Conservation (phyloP, 2,797 vertebrate genomes). For the Arvicola amphibius region DNA sequence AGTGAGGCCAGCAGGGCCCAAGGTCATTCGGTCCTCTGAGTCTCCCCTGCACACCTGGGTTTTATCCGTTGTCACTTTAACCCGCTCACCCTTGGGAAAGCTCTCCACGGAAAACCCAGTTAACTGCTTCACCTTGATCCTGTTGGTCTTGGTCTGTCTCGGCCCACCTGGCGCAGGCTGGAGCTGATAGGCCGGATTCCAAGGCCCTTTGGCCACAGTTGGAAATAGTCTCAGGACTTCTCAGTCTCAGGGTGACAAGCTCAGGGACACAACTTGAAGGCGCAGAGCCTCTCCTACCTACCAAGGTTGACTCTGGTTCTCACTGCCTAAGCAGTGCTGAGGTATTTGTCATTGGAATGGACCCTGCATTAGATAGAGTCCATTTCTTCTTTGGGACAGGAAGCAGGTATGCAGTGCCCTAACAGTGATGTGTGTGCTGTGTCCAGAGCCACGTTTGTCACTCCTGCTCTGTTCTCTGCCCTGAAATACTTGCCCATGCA, state of each 20-base stretch:
- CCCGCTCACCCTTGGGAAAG: conserved; percentile 46
- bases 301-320: background rate
- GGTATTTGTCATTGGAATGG: background rate
- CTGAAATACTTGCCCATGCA: conserved; percentile 81
- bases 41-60: background rate
- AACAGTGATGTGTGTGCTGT: conserved; percentile 7
- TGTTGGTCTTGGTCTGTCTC: conserved; percentile 84
- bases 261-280: conserved; percentile 50
- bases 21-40: conserved; percentile 27
- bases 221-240: conserved; percentile 93
- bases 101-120: conserved; percentile 30
- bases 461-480: conserved; percentile 58
- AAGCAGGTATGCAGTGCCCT: conserved; percentile 36
- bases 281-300: conserved; percentile 56
- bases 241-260: conserved; percentile 85
- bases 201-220: conserved; percentile 89
- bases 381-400: conserved; percentile 38
- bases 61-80: background rate
- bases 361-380: conserved; percentile 51
- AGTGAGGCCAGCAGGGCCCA: background rate
- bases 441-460: conserved; percentile 19
- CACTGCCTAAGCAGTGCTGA: background rate
- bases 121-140: conserved; percentile 65
- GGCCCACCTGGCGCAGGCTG: conserved; percentile 91
- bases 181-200: conserved; percentile 92